Percentiles rank a stretch among this genome's conserved stretches.
These are phyloP conservation scores for Piprites chloris DNA, from an alignment of 2,113 vertebrate species.

Conservation along the genomic window DNA sequence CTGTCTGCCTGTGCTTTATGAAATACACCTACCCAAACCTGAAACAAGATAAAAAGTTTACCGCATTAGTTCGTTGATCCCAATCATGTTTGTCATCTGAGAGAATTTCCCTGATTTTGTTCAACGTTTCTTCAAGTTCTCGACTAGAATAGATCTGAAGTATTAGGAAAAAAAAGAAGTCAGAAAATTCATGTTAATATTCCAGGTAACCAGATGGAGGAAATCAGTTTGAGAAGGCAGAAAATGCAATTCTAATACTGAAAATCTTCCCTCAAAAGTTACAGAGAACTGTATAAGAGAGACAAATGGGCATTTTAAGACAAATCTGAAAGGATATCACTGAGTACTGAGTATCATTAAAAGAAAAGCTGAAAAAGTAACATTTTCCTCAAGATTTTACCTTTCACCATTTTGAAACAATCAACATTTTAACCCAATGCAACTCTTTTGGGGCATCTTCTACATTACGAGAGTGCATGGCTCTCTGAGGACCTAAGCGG, in stretches of 20 bases:
- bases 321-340: neutral
- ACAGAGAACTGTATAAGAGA: neutral
- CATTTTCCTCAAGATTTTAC: neutral
- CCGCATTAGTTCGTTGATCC: conserved; percentile 92
- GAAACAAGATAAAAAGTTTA: conserved; percentile 57
- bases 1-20: neutral
- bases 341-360: neutral
- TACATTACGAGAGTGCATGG: neutral
- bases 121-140: conserved; percentile 96
- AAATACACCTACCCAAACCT: neutral
- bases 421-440: neutral
- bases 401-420: neutral
- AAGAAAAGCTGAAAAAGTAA: neutral
- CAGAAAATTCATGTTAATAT: neutral
- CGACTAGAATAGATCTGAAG: conserved; percentile 91
- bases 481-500: neutral
- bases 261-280: neutral
- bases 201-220: neutral
- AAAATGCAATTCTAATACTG: neutral
- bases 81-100: conserved; percentile 99
- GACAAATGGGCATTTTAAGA: neutral
- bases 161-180: neutral
- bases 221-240: neutral
- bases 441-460: neutral
- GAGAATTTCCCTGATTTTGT: conserved; percentile 96